Percentiles rank a stretch among this genome's conserved stretches.
phyloP scores from a whole-genome alignment of 2,888 invertebrate species.

The Dynastes maya region DNA sequence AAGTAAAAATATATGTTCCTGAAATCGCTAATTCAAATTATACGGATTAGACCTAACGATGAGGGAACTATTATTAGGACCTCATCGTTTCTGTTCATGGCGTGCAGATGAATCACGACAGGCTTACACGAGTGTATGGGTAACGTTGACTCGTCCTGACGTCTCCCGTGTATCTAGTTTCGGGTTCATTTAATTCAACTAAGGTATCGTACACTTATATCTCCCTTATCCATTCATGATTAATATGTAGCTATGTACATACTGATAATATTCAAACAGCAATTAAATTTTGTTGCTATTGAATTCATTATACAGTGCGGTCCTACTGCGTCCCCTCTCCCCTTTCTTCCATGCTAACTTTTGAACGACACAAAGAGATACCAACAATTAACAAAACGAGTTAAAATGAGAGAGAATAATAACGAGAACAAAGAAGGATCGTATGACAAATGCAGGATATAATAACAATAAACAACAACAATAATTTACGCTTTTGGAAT shows the following conservation, averaged over 20 bases:
- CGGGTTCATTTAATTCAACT: conserved; percentile 36
- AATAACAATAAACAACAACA: too few relatives aligned
- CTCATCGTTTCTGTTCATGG: conserved; percentile 17
- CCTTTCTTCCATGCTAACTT: too few relatives aligned
- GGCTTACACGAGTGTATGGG: neutral
- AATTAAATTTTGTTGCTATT: conserved; percentile 11
- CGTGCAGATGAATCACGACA: conserved; percentile 35
- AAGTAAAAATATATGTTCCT: conserved; percentile 29
- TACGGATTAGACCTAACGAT: conserved; percentile 20
- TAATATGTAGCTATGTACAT: conserved; percentile 22
- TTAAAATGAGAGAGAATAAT: too few relatives aligned
- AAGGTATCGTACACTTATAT: conserved; percentile 33
- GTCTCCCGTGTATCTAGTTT: conserved; percentile 31
- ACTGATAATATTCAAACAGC: conserved; percentile 18
- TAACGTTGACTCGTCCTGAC: conserved; percentile 31
- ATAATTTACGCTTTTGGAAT: too few relatives aligned
- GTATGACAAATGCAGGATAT: too few relatives aligned
- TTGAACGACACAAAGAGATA: too few relatives aligned
- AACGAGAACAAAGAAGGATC: too few relatives aligned
- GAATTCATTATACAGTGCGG: neutral
- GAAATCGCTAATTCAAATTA: conserved; percentile 22
- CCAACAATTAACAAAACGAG: too few relatives aligned
- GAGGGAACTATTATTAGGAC: conserved; percentile 39
- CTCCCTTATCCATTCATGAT: conserved; percentile 37
- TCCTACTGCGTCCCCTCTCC: too few relatives aligned